phyloP scores from a whole-genome alignment of 2,113 vertebrate genomes.

The Nestor notabilis region DNA sequence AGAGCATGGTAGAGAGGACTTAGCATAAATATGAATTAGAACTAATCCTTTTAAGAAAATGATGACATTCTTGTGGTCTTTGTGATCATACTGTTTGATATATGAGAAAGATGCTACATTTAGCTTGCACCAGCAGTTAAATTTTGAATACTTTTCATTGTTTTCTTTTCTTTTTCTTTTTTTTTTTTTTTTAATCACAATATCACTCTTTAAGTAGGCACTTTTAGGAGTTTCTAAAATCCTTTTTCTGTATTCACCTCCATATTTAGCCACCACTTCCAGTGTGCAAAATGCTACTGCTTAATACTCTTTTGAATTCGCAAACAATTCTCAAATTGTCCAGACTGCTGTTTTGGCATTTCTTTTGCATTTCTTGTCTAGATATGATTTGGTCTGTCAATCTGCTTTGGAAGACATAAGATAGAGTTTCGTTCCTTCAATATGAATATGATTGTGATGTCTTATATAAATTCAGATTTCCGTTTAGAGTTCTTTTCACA shows the following conservation, averaged over 20 bases:
- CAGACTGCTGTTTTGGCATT: background rate
- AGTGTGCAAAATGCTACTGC: background rate
- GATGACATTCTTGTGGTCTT: background rate
- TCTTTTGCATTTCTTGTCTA: background rate
- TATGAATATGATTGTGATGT: constrained; percentile 12
- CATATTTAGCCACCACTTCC: background rate
- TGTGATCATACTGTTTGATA: background rate
- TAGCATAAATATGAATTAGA: background rate
- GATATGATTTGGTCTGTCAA: constrained; percentile 28
- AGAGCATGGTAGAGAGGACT: background rate
- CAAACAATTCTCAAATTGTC: constrained; percentile 6
- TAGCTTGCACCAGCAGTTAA: background rate
- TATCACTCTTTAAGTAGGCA: background rate
- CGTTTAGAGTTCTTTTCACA: background rate
- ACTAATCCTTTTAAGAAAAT: background rate
- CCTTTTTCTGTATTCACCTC: background rate
- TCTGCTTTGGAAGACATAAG: background rate
- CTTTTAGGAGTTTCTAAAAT: background rate
- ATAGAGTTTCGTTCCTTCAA: constrained; percentile 24
- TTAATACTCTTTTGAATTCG: constrained; percentile 41
- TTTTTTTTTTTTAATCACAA: background rate
- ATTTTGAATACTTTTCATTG: background rate
- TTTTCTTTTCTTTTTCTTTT: background rate
- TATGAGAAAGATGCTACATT: background rate
- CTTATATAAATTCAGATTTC: background rate